These are phyloP conservation scores for Isaurus tuberculatus DNA, from an alignment of 92 coral and sea anemone species.

Conservation along the genomic window DNA sequence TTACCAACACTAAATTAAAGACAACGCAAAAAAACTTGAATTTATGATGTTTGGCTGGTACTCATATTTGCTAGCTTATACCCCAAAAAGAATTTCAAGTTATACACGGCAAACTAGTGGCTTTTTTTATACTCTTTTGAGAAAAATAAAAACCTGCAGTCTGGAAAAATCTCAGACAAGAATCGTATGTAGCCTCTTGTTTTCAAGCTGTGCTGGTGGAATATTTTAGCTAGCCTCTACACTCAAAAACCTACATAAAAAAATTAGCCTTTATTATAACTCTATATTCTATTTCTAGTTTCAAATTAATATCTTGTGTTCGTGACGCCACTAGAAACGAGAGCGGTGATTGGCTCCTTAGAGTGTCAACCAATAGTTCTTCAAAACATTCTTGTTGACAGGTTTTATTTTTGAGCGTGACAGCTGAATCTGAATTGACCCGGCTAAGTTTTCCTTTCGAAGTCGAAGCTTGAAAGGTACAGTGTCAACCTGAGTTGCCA, in stretches of 20 bases:
- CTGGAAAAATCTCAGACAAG: too few relatives aligned
- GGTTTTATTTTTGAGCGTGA: conserved; percentile 24
- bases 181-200: too few relatives aligned
- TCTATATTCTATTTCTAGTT: neutral
- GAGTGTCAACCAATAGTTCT: neutral
- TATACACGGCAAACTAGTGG: too few relatives aligned
- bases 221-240: too few relatives aligned
- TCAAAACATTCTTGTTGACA: conserved; percentile 21
- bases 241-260: neutral
- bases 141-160: too few relatives aligned
- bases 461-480: neutral
- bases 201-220: too few relatives aligned
- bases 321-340: neutral
- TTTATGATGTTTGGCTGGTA: too few relatives aligned
- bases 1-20: too few relatives aligned
- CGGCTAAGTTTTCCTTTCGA: neutral
- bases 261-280: neutral
- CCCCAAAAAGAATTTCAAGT: too few relatives aligned
- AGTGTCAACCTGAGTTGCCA: neutral
- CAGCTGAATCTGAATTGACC: conserved; percentile 32
- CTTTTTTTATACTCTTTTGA: too few relatives aligned
- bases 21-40: too few relatives aligned
- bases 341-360: conserved; percentile 27
- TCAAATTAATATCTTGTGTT: neutral
- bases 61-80: too few relatives aligned